Base-by-base conservation (phyloP, 2,888 invertebrate genomes). In the Linyphia triangularis region DNA sequence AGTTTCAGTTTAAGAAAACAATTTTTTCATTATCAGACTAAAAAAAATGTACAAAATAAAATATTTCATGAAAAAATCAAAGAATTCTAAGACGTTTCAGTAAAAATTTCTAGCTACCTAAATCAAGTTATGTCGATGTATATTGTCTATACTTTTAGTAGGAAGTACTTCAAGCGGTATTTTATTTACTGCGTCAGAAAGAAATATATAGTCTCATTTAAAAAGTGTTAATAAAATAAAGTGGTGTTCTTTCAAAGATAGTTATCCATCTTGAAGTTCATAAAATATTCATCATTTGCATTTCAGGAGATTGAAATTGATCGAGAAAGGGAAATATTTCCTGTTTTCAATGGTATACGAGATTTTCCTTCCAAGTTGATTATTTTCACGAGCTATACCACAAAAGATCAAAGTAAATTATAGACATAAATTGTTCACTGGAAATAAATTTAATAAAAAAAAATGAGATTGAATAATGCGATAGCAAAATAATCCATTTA, bases 241-340 rank as follows among this genome's bases (percentile, higher is more conserved):
- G 51, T 51, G n/a, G 51, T n/a, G n/a, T 51, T 51, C n/a, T 51
- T 51, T n/a, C n/a, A 51, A 5, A 13, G 61, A 61, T 61, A 10
- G 6, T 61, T 61, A 61, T 61, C 61, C 9, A 10, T 0, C 24
- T 26, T 61, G 19, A 61, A 61, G 61, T 61, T 61, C 26, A 61
- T 61, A 26, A 61, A 61, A 61, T 61, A 61, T 61, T 61, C 61
- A 61, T 7, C 61, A 61, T 24, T 10, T n/a, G 51, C n/a, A 13
- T 0, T 19, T 22, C 26, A 2, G 26, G 61, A 24, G 61, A 24
- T 61, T 1, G 61, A 26, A 26, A 61, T 61, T 61, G 22, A 61
- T 61, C 61, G 61, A 61, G 16, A 24, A 16, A n/a, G 33, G 9
- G 24, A 61, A 19, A 22, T 24, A 61, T 61, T 61, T 24, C 26